A percentile compares a stretch with the other conserved stretches of the same genome.
These are phyloP conservation scores for Hucho hucho DNA, from an alignment of 2,113 vertebrate species.

Conservation along the genomic window DNA sequence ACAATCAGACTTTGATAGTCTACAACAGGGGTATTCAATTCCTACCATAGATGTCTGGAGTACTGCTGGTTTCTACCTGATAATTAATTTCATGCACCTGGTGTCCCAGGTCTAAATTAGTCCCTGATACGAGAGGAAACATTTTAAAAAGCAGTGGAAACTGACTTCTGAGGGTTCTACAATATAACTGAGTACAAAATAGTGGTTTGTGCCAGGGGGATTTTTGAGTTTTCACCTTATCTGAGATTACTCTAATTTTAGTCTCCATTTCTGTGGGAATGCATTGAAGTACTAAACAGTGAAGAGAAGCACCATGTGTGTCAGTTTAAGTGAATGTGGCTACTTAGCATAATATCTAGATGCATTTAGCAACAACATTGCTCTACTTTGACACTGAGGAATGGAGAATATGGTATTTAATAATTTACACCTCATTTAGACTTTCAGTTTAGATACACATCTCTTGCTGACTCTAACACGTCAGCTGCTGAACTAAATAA, in stretches of 20 bases:
- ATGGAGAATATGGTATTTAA: not conserved
- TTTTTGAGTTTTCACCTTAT: not conserved
- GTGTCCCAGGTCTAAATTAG: too few species aligned
- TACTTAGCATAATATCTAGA: not conserved
- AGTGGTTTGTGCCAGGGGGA: not conserved
- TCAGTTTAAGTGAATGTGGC: not conserved
- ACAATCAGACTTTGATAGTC: not conserved
- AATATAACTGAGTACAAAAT: not conserved
- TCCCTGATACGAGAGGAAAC: too few species aligned
- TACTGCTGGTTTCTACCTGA: too few species aligned
- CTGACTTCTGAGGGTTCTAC: too few species aligned
- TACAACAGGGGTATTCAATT: too few species aligned
- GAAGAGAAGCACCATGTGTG: not conserved
- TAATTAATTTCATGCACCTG: too few species aligned
- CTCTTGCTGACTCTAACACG: not conserved
- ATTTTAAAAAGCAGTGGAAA: too few species aligned
- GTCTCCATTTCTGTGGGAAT: not conserved
- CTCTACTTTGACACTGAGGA: not conserved
- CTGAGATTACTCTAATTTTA: not conserved
- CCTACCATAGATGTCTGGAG: too few species aligned
- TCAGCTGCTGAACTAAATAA: constrained; percentile 16
- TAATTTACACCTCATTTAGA: constrained; percentile 4
- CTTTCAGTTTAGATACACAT: constrained; percentile 12
- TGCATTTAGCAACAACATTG: not conserved
- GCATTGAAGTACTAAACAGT: too few species aligned